These are phyloP conservation scores for Setophaga petechia DNA, from an alignment of 2,113 vertebrate genomes.

Conservation along the genomic window DNA sequence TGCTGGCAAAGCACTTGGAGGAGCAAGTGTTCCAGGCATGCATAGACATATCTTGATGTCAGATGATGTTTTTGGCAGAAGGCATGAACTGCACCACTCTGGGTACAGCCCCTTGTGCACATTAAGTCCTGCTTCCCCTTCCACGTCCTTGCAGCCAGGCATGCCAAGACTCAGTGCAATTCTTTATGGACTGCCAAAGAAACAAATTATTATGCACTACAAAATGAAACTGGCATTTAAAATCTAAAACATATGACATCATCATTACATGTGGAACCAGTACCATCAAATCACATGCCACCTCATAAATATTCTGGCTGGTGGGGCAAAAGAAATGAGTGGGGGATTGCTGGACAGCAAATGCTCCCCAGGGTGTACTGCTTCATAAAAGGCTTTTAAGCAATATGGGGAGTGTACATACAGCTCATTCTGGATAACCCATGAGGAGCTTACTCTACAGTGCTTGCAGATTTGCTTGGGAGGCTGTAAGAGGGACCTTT, in stretches of 20 bases:
- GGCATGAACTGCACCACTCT: not conserved
- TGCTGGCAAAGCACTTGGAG: not conserved
- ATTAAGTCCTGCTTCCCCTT: not conserved
- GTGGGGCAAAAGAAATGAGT: slow-evolving; percentile 58
- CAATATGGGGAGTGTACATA: not conserved
- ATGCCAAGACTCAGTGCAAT: slow-evolving; percentile 7
- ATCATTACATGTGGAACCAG: slow-evolving; percentile 67
- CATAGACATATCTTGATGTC: not conserved
- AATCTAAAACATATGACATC: slow-evolving; percentile 74
- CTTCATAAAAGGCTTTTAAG: slow-evolving; percentile 17
- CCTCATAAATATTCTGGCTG: slow-evolving; percentile 68
- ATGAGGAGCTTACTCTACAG: not conserved
- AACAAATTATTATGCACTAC: slow-evolving; percentile 66
- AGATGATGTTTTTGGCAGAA: not conserved
- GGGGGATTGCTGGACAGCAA: slow-evolving; percentile 40
- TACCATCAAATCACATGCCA: slow-evolving; percentile 65
- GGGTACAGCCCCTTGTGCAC: not conserved
- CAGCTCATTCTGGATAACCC: not conserved
- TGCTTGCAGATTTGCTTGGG: not conserved
- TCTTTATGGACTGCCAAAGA: slow-evolving; percentile 65
- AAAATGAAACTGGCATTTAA: slow-evolving; percentile 71
- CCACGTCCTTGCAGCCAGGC: not conserved
- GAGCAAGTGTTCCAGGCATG: not conserved
- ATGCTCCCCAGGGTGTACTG: not conserved
- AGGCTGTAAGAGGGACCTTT: not conserved